Evolutionary conservation across 2,888 invertebrate species (phyloP), one percentile per base, ranked within the genome.

Genomic region (Noctua comes): DNA sequence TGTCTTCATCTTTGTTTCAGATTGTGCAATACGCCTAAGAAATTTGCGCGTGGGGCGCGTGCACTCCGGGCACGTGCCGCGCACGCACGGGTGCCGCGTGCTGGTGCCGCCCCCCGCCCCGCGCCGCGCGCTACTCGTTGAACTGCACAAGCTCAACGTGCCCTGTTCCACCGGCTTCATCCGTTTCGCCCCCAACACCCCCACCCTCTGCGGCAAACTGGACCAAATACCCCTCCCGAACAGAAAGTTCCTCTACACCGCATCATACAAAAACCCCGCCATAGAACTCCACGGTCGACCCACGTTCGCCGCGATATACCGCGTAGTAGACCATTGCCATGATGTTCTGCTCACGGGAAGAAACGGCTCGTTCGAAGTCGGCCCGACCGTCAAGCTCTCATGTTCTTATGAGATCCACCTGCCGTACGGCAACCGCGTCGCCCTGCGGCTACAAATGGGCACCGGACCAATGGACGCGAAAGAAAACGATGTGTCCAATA

Each of bases 321-420:
- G 97, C 91, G 94, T 97, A 89, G 98, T 98, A 80, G 98, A 98
- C 94, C 97, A 97, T 92, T 98, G 98, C 90, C 98, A 98, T 92
- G 97, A 98, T 92, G 97, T 98, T 85, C 97, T 98, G 57, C 97
- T 98, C 86, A 97, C 97, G 87, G 95, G 96, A 74, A 97, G 97
- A 86, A 98, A 97, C 95, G 98, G 97, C 91, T 97, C 97, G 90
- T 97, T 97, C 95, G 97, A 97, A 92, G 96, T 98, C 91, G 97
- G 97, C 86, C 97, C 97, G 13, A 97, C 96, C 1, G 95, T 96
- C 24, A 97, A 97, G 68, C 93, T 98, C 46, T 95, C 97, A 86
- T 98, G 98, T 93, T 98, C 98, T 43, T 98, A 98, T 93, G 97
- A 97, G 87, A 97, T 98, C 74, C 97, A 98, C 90, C 93, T 98